Evolutionary conservation across 2,888 invertebrate species (phyloP).

Genomic region (Chymomyza procnemis): DNA sequence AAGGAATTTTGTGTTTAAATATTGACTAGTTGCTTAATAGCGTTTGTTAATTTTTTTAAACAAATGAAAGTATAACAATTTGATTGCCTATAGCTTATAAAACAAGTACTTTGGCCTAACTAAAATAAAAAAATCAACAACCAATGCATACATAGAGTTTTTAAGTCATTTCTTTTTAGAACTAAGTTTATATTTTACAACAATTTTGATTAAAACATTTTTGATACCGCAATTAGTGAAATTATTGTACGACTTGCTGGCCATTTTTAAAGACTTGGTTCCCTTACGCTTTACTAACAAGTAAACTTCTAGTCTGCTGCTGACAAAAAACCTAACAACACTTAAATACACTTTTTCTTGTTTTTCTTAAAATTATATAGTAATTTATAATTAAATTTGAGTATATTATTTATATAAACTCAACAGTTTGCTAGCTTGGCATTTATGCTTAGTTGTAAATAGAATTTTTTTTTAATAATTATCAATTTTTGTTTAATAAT

Average conservation of each 20-base stretch:
- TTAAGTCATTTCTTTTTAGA: background rate
- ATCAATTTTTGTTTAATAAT: conserved; percentile 8
- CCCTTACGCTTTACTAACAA: background rate
- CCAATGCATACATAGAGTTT: conserved; percentile 3
- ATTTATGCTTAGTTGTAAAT: conserved; percentile 11
- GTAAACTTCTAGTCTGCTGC: background rate
- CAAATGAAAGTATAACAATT: background rate
- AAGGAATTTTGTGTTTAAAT: conserved; percentile 35
- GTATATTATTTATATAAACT: conserved; percentile 34
- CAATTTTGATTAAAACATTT: conserved; percentile 58
- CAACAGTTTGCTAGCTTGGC: conserved; percentile 45
- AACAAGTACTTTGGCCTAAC: conserved; percentile 21
- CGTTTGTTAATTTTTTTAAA: too few relatives aligned
- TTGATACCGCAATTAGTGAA: conserved; percentile 54
- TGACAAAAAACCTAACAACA: conserved; percentile 40
- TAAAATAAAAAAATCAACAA: conserved; percentile 17
- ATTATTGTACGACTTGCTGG: conserved; percentile 52
- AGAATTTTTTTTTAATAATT: conserved; percentile 13
- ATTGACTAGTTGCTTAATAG: conserved; percentile 29
- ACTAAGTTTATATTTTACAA: conserved; percentile 23
- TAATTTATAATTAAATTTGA: background rate
- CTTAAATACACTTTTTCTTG: too few relatives aligned
- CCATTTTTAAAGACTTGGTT: background rate
- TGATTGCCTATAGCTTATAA: background rate
- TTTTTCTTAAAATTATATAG: conserved; percentile 21